A percentile compares a stretch with the other conserved stretches of the same genome.
Conservation (phyloP, 2,113 vertebrate species). For the Anoplopoma fimbria region DNA sequence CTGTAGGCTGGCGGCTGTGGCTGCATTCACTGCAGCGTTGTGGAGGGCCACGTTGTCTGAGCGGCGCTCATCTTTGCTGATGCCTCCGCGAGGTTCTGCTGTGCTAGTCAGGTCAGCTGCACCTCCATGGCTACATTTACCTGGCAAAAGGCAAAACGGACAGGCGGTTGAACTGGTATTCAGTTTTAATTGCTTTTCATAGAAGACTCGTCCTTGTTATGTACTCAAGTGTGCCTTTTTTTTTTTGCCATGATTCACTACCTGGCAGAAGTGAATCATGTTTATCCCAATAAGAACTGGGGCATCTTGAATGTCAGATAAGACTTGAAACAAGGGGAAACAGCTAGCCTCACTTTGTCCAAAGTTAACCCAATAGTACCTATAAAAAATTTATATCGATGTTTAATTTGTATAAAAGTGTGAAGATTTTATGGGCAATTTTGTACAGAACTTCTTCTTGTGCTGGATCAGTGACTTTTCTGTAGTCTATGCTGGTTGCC, state of each 20-base stretch:
- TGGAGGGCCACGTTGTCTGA: slow-evolving; percentile 67
- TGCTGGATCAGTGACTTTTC: not conserved
- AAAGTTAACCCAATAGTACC: not conserved
- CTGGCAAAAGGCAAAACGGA: slow-evolving; percentile 50
- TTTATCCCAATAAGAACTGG: not conserved
- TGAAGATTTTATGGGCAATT: not conserved
- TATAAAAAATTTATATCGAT: no score
- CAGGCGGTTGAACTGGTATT: not conserved
- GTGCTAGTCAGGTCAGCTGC: slow-evolving; percentile 69
- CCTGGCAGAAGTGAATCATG: not conserved
- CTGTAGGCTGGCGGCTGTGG: slow-evolving; percentile 70
- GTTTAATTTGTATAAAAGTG: no score
- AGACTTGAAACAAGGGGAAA: no score
- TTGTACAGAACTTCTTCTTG: not conserved
- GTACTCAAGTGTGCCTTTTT: not conserved
- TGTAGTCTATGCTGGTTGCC: not conserved
- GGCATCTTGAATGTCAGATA: not conserved
- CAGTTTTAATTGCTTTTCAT: not conserved
- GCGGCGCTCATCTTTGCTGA: slow-evolving; percentile 79
- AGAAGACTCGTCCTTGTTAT: not conserved
- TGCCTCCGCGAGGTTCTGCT: slow-evolving; percentile 72
- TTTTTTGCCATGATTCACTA: no score
- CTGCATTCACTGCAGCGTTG: slow-evolving; percentile 69
- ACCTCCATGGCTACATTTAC: slow-evolving; percentile 86
- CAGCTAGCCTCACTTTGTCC: not conserved